A percentile compares a stretch with the other conserved stretches of the same genome.
Evolutionary conservation across 2,113 vertebrate species (phyloP).

Genomic region (Labeo rohita): DNA sequence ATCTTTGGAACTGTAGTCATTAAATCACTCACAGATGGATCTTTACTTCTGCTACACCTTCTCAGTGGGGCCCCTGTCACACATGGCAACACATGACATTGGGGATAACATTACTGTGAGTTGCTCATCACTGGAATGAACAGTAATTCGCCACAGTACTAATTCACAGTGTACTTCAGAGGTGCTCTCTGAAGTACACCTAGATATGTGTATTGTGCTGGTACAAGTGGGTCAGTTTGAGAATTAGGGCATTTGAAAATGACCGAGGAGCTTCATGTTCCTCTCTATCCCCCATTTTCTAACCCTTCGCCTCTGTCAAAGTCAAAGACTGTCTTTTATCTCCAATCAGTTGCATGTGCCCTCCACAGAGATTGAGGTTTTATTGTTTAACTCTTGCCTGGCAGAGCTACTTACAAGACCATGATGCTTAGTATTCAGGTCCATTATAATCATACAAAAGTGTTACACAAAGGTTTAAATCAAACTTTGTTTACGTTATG

Average conservation of each 20-base stretch:
- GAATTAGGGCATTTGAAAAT: constrained; percentile 69
- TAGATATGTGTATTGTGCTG: neutral
- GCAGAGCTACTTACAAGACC: constrained; percentile 72
- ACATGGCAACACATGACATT: neutral
- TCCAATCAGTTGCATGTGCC: constrained; percentile 74
- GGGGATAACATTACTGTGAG: neutral
- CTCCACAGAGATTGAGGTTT: constrained; percentile 76
- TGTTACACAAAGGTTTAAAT: neutral
- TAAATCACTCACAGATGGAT: constrained; percentile 78
- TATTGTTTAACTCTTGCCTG: constrained; percentile 75
- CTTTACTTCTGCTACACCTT: constrained; percentile 57
- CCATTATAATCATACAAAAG: constrained; percentile 55
- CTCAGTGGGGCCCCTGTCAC: neutral
- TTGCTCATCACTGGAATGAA: neutral
- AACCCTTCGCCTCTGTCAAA: constrained; percentile 30
- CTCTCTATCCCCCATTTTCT: constrained; percentile 52
- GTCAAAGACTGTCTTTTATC: constrained; percentile 45
- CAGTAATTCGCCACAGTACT: neutral
- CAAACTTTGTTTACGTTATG: neutral
- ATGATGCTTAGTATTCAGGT: constrained; percentile 61
- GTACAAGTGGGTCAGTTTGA: constrained; percentile 33
- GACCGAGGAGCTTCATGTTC: constrained; percentile 72
- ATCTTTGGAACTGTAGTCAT: constrained; percentile 71
- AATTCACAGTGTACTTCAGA: too few relatives aligned
- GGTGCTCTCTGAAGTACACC: neutral